phyloP scores from a whole-genome alignment of 2,113 vertebrate genomes.

The Gadus macrocephalus region DNA sequence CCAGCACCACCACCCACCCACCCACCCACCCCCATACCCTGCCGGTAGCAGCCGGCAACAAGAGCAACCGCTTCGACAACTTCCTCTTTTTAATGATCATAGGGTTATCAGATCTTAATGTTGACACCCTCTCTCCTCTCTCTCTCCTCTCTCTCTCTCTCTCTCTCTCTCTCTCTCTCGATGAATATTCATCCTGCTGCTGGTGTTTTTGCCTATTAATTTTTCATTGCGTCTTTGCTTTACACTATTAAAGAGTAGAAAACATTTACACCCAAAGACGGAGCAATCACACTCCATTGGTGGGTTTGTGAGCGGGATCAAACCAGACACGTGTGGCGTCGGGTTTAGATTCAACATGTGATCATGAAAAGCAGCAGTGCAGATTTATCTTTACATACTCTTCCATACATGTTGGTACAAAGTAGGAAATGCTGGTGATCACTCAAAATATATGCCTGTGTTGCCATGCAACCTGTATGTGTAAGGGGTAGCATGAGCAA shows the following conservation, averaged over 20 bases:
- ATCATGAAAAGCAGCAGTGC: slow-evolving; percentile 45
- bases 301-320: slow-evolving; percentile 60
- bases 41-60: slow-evolving; percentile 68
- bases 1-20: too few relatives aligned
- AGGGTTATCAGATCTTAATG: slow-evolving; percentile 77
- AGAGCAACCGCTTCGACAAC: slow-evolving; percentile 71
- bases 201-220: slow-evolving; percentile 75
- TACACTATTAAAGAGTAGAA: slow-evolving; percentile 66
- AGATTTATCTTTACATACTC: slow-evolving; percentile 44
- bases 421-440: slow-evolving; percentile 33
- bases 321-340: slow-evolving; percentile 55
- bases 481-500: too few relatives aligned
- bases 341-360: slow-evolving; percentile 46
- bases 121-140: slow-evolving; percentile 60
- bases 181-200: slow-evolving; percentile 75
- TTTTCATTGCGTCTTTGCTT: slow-evolving; percentile 75
- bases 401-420: too few relatives aligned
- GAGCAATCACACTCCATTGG: slow-evolving; percentile 60
- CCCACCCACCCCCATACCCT: too few relatives aligned
- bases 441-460: background rate
- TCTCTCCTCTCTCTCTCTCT: too few relatives aligned
- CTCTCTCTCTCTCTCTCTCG: slow-evolving; percentile 48
- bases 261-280: slow-evolving; percentile 67
- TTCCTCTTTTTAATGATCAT: slow-evolving; percentile 76
- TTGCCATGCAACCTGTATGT: too few relatives aligned